Percentiles rank a stretch among this genome's conserved stretches.
phyloP scores from a whole-genome alignment of 2,888 invertebrate species.

The Eilema griseolum region DNA sequence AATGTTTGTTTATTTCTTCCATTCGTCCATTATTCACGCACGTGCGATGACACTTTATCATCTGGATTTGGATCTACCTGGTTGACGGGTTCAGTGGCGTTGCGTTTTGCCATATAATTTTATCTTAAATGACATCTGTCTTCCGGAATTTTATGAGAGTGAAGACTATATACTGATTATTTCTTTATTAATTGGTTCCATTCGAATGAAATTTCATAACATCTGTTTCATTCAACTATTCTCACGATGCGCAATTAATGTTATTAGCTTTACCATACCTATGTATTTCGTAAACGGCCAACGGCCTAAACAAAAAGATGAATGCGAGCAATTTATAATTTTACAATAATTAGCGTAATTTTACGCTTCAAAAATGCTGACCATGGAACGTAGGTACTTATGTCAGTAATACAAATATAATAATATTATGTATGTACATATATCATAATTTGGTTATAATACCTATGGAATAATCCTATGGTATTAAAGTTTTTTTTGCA shows the following conservation, averaged over 20 bases:
- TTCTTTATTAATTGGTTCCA: background rate
- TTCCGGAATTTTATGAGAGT: too few relatives aligned
- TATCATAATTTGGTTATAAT: background rate
- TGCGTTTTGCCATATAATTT: too few relatives aligned
- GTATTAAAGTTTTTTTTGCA: too few relatives aligned
- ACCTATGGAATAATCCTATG: background rate
- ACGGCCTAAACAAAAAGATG: slow-evolving; percentile 5
- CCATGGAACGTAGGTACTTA: slow-evolving; percentile 46
- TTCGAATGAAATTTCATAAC: background rate
- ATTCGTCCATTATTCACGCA: background rate
- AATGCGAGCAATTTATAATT: slow-evolving; percentile 6
- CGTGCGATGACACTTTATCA: background rate
- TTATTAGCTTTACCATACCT: background rate
- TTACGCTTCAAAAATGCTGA: slow-evolving; percentile 42
- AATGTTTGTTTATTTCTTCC: background rate
- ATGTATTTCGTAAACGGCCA: slow-evolving; percentile 6
- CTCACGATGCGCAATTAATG: background rate
- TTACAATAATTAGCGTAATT: slow-evolving; percentile 29
- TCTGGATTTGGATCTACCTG: background rate
- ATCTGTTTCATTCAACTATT: background rate
- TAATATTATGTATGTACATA: background rate
- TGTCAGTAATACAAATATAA: slow-evolving; percentile 32
- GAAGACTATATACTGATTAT: background rate
- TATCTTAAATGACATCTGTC: too few relatives aligned
- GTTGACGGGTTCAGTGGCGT: background rate